A percentile compares a stretch with the other conserved stretches of the same genome.
Evolutionary conservation across 1,140 invertebrate species (phyloP).

Genomic region (Paracyclopina nana): DNA sequence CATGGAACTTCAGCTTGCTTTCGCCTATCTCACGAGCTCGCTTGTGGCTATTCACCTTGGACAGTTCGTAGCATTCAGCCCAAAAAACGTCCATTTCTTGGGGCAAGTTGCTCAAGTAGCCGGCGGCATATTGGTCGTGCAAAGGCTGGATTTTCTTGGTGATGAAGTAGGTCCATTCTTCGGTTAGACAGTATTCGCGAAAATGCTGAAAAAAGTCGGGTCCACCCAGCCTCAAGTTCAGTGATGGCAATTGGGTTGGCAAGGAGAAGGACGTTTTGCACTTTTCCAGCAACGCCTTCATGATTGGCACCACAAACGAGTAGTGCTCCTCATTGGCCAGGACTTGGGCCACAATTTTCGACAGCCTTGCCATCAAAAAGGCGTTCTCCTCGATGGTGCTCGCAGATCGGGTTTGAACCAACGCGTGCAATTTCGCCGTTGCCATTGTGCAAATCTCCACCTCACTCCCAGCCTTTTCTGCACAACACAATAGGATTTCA

Average conservation of each 20-base stretch:
- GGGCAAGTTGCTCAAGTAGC: slow-evolving; percentile 25
- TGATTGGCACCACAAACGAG: slow-evolving; percentile 39
- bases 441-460: slow-evolving; percentile 37
- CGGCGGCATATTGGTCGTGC: slow-evolving; percentile 28
- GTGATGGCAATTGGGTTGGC: slow-evolving; percentile 31
- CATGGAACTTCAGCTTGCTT: slow-evolving; percentile 36
- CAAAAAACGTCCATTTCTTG: slow-evolving; percentile 36
- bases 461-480: slow-evolving; percentile 29
- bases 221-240: slow-evolving; percentile 32
- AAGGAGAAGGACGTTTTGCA: slow-evolving; percentile 31
- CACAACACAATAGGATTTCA: slow-evolving; percentile 34
- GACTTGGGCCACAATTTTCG: slow-evolving; percentile 7
- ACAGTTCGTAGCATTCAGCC: slow-evolving; percentile 36
- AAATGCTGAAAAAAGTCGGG: slow-evolving; percentile 41
- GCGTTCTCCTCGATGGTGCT: slow-evolving; percentile 33
- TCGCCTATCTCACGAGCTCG: slow-evolving; percentile 35
- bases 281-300: slow-evolving; percentile 41
- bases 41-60: slow-evolving; percentile 35
- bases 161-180: slow-evolving; percentile 38
- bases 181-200: slow-evolving; percentile 33
- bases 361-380: slow-evolving; percentile 28
- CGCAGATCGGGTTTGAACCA: slow-evolving; percentile 34
- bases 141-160: slow-evolving; percentile 32
- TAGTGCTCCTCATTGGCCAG: slow-evolving; percentile 33
- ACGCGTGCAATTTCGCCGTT: slow-evolving; percentile 36